Conservation (phyloP, 2,797 vertebrate species). For the Gila robusta region DNA sequence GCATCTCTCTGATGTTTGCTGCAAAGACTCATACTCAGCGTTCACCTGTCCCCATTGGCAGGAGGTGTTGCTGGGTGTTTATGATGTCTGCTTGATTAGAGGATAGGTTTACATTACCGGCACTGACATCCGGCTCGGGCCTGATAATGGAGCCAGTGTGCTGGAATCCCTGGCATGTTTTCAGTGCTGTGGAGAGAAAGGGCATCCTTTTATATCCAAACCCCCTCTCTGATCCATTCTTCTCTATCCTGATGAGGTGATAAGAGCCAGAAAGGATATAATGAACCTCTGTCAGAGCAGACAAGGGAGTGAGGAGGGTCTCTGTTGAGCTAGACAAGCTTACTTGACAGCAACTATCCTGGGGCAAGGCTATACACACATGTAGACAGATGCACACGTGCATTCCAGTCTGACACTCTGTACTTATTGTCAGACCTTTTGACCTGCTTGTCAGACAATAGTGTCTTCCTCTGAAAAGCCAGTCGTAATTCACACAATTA, state of each 20-base stretch:
- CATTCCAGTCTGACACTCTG: slow-evolving; percentile 58
- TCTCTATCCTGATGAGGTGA: slow-evolving; percentile 71
- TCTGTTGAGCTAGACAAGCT: slow-evolving; percentile 35
- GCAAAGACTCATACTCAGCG: slow-evolving; percentile 5
- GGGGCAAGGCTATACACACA: slow-evolving; percentile 29
- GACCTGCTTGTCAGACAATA: slow-evolving; percentile 54
- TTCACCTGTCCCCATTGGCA: slow-evolving; percentile 55
- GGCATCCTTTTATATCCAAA: slow-evolving; percentile 54
- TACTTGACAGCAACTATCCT: slow-evolving; percentile 41
- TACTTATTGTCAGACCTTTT: slow-evolving; percentile 60
- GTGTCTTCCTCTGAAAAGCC: slow-evolving; percentile 47
- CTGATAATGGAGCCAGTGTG: slow-evolving; percentile 55
- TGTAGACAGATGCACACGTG: slow-evolving; percentile 22
- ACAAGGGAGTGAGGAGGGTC: slow-evolving; percentile 31
- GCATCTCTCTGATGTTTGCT: slow-evolving; percentile 1
- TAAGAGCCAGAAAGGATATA: slow-evolving; percentile 65
- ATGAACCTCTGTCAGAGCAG: slow-evolving; percentile 51
- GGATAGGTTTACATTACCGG: slow-evolving; percentile 62
- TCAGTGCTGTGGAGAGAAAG: slow-evolving; percentile 48
- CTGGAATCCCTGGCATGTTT: slow-evolving; percentile 61
- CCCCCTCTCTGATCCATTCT: slow-evolving; percentile 65
- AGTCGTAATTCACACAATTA: slow-evolving; percentile 48
- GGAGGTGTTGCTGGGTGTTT: slow-evolving; percentile 60
- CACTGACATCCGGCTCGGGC: slow-evolving; percentile 50
- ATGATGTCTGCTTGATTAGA: slow-evolving; percentile 61